phyloP scores from a whole-genome alignment of 2,888 invertebrate species.

The Eugnorisma glareosa region DNA sequence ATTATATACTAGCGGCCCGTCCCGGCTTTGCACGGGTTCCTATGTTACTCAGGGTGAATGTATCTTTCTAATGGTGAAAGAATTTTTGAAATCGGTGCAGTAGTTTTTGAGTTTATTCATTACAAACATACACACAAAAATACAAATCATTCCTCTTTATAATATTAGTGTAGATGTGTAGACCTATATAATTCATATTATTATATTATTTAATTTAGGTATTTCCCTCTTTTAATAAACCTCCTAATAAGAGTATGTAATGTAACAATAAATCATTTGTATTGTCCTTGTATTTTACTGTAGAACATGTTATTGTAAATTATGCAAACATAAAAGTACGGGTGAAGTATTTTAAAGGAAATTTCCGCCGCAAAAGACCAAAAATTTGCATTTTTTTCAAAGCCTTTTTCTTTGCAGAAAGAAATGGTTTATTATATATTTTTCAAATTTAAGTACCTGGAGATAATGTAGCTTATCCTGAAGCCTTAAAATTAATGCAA shows the following conservation, averaged over 20 bases:
- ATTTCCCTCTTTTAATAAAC: neutral
- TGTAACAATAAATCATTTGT: neutral
- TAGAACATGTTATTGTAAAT: neutral
- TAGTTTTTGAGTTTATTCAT: no score
- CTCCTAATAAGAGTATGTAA: neutral
- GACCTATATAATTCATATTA: neutral
- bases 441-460: neutral
- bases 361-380: slow-evolving; percentile 4
- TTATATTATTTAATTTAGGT: neutral
- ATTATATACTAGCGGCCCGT: no score
- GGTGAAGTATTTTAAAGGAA: neutral
- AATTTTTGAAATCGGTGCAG: no score
- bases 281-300: neutral
- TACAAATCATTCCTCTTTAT: no score
- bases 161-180: no score
- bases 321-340: slow-evolving; percentile 10
- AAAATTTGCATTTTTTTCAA: slow-evolving; percentile 52
- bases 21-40: no score
- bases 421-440: slow-evolving; percentile 25
- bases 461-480: slow-evolving; percentile 9
- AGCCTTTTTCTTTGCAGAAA: slow-evolving; percentile 20
- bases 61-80: no score
- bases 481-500: neutral
- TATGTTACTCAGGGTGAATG: no score
- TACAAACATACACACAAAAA: no score